Percentiles rank a stretch among this genome's conserved stretches.
These are phyloP conservation scores for Seira musarum DNA, from an alignment of 2,888 invertebrate species.

Conservation along the genomic window DNA sequence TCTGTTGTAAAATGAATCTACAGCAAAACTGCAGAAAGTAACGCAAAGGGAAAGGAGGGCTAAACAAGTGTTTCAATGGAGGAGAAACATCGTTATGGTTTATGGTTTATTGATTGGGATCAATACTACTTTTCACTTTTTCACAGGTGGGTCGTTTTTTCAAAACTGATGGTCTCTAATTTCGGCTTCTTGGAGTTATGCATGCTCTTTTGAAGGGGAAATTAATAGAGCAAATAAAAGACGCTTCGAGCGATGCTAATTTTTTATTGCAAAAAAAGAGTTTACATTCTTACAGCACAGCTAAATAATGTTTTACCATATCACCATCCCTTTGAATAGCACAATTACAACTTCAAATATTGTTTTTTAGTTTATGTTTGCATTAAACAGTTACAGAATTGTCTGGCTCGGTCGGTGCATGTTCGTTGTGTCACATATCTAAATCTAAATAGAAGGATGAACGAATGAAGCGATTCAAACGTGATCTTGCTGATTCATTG, in stretches of 20 bases:
- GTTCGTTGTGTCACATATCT: too few relatives aligned
- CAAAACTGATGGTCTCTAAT: not conserved
- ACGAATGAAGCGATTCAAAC: too few relatives aligned
- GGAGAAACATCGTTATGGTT: not conserved
- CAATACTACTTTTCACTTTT: not conserved
- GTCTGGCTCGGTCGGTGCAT: too few relatives aligned
- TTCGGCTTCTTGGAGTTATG: not conserved
- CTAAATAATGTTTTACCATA: not conserved
- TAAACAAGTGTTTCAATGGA: not conserved
- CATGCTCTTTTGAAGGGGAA: not conserved
- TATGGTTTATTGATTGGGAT: not conserved
- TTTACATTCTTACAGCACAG: not conserved
- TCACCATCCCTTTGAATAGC: not conserved
- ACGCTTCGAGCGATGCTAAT: not conserved
- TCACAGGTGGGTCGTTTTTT: not conserved
- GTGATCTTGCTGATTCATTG: too few relatives aligned
- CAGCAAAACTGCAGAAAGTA: not conserved
- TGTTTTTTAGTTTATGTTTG: too few relatives aligned
- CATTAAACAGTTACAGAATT: too few relatives aligned
- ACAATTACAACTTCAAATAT: too few relatives aligned
- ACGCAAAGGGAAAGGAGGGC: not conserved
- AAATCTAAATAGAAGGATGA: too few relatives aligned
- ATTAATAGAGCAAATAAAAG: not conserved
- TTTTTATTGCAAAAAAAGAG: not conserved
- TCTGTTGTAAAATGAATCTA: not conserved